These are phyloP conservation scores for Carassius gibelio DNA, from an alignment of 2,113 vertebrate genomes.

Conservation along the genomic window DNA sequence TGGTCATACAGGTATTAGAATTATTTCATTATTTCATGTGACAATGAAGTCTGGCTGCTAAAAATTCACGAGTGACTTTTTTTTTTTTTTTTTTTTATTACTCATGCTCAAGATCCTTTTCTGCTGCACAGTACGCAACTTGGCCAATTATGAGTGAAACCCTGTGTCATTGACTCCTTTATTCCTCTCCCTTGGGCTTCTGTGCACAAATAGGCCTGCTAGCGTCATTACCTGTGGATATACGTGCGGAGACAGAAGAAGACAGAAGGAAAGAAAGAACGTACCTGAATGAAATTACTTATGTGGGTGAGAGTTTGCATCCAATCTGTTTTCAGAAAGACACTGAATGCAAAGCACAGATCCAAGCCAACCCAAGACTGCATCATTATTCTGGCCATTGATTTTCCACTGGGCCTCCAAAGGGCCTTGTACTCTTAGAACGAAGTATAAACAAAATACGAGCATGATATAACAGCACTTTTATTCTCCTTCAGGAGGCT, in stretches of 20 bases:
- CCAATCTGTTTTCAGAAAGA: slow-evolving; percentile 35
- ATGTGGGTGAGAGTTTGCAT: slow-evolving; percentile 56
- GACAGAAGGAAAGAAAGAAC: neutral
- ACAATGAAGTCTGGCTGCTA: neutral
- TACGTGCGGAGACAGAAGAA: neutral
- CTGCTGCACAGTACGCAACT: neutral
- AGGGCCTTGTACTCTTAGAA: slow-evolving; percentile 63
- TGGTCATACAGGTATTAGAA: neutral
- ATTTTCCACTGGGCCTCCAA: slow-evolving; percentile 56
- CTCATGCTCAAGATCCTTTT: neutral
- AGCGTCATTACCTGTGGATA: neutral
- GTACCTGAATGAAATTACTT: slow-evolving; percentile 62
- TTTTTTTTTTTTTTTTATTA: too few relatives aligned
- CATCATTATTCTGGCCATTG: slow-evolving; percentile 74
- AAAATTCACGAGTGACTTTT: neutral
- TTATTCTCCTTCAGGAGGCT: slow-evolving; percentile 55
- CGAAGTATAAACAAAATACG: slow-evolving; percentile 69
- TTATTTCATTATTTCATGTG: neutral
- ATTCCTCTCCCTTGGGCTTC: neutral
- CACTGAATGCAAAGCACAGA: slow-evolving; percentile 60
- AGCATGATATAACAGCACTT: slow-evolving; percentile 60
- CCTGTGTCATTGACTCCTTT: neutral
- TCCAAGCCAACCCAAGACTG: slow-evolving; percentile 55
- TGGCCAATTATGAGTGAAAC: neutral
- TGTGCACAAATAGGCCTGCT: neutral